phyloP scores from a whole-genome alignment of 2,888 invertebrate genomes.

The Caenorhabditis sp. region DNA sequence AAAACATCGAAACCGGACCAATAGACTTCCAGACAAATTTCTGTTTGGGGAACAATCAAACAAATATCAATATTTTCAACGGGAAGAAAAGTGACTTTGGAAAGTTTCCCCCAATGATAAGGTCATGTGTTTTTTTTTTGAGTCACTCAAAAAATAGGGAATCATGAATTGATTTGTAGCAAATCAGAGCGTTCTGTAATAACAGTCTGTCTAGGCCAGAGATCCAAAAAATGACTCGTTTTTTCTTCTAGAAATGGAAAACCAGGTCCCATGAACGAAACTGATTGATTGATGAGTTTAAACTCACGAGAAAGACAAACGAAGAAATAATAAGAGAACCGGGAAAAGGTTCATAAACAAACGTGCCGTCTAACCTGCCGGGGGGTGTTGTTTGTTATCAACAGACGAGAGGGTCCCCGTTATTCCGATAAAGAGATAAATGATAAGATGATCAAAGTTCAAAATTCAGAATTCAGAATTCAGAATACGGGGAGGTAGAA shows the following conservation, averaged over 20 bases:
- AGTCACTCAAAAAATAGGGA: too few relatives aligned
- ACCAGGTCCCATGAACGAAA: not conserved
- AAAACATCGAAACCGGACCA: too few relatives aligned
- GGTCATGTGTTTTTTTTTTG: too few relatives aligned
- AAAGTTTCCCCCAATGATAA: too few relatives aligned
- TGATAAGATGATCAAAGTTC: slow-evolving; percentile 21
- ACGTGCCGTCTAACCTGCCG: not conserved
- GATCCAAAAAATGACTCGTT: not conserved
- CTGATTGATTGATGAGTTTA: not conserved
- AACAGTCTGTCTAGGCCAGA: not conserved
- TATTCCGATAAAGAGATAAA: too few relatives aligned
- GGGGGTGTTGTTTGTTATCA: too few relatives aligned
- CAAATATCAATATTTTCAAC: too few relatives aligned
- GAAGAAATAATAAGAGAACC: not conserved
- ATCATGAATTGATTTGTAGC: not conserved
- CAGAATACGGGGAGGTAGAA: too few relatives aligned
- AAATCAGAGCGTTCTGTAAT: not conserved
- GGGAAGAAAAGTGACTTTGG: too few relatives aligned
- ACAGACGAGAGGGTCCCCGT: too few relatives aligned
- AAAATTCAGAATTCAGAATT: slow-evolving; percentile 5
- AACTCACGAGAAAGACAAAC: not conserved
- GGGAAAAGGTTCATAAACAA: not conserved
- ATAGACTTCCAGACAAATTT: too few relatives aligned
- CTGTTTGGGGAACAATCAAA: too few relatives aligned
- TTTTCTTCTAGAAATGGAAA: not conserved